Conservation (phyloP, 1,140 invertebrate species). For the Diabrotica virgifera region DNA sequence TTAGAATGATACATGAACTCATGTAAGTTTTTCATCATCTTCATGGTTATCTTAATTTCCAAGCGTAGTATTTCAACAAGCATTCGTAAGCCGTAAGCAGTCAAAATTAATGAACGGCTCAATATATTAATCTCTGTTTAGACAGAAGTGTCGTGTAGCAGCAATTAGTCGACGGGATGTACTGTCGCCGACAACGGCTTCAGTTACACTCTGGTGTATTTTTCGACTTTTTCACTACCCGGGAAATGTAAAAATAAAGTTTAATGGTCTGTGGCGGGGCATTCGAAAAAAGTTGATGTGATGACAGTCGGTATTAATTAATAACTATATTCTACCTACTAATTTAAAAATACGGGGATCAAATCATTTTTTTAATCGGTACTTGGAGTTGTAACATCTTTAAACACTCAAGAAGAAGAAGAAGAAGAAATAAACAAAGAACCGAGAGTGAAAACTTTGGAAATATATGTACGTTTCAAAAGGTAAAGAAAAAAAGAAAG, state of each 20-base stretch:
- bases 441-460: no score
- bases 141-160: slow-evolving; percentile 30
- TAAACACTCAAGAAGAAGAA: no score
- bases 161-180: slow-evolving; percentile 29
- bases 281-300: neutral
- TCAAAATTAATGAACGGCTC: slow-evolving; percentile 17
- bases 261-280: neutral
- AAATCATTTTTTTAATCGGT: no score
- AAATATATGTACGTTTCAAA: no score
- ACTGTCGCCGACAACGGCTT: slow-evolving; percentile 20
- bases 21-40: neutral
- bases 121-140: slow-evolving; percentile 31
- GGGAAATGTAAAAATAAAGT: slow-evolving; percentile 17
- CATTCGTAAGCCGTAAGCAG: slow-evolving; percentile 5
- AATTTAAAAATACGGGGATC: no score
- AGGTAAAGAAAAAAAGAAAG: no score
- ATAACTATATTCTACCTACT: no score
- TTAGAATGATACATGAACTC: neutral
- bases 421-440: no score
- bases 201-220: neutral
- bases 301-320: neutral
- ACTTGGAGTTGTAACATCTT: no score
- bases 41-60: slow-evolving; percentile 12
- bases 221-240: neutral
- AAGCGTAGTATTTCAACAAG: slow-evolving; percentile 16